Evolutionary conservation across 2,797 vertebrate species (phyloP).

Genomic region (Poecilia picta): DNA sequence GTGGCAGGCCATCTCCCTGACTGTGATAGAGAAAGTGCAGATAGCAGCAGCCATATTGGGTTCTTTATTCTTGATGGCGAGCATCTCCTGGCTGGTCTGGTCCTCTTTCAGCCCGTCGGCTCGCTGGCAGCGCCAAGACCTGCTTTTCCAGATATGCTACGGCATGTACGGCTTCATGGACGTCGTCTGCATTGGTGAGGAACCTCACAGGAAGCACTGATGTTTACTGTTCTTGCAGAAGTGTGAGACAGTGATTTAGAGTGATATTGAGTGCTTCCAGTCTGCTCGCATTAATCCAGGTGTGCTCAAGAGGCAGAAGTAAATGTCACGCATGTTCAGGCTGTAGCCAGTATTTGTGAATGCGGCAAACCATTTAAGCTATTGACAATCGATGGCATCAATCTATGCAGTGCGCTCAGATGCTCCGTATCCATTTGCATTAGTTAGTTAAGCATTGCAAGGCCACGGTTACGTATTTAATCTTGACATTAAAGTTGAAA

Average conservation of each 20-base stretch:
- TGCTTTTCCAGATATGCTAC: conserved; percentile 99
- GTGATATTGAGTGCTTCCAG: conserved; percentile 6
- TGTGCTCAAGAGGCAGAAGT: conserved; percentile 24
- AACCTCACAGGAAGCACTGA: background rate
- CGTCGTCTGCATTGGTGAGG: conserved; percentile 97
- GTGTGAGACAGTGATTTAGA: conserved; percentile 16
- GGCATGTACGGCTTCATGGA: conserved; percentile 99
- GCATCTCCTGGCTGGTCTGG: conserved; percentile 99
- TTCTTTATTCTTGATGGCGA: conserved; percentile 98
- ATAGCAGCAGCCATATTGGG: conserved; percentile 97
- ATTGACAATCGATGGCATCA: conserved; percentile 34
- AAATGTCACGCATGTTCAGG: conserved; percentile 36
- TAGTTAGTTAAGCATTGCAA: conserved; percentile 18
- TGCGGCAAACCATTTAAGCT: conserved; percentile 19
- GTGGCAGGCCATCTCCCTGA: conserved; percentile 99
- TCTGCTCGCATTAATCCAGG: conserved; percentile 21
- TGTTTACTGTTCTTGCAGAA: background rate
- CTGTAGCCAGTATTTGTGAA: conserved; percentile 29
- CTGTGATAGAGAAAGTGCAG: conserved; percentile 99
- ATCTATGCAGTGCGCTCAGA: conserved; percentile 20
- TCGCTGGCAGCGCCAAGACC: conserved; percentile 98
- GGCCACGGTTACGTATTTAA: conserved; percentile 1
- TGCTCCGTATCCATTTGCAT: conserved; percentile 11
- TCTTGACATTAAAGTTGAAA: conserved; percentile 8
- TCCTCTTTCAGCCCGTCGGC: conserved; percentile 97